These are phyloP conservation scores for Ypsolopha sequella DNA, from an alignment of 2,888 invertebrate species.

Conservation along the genomic window DNA sequence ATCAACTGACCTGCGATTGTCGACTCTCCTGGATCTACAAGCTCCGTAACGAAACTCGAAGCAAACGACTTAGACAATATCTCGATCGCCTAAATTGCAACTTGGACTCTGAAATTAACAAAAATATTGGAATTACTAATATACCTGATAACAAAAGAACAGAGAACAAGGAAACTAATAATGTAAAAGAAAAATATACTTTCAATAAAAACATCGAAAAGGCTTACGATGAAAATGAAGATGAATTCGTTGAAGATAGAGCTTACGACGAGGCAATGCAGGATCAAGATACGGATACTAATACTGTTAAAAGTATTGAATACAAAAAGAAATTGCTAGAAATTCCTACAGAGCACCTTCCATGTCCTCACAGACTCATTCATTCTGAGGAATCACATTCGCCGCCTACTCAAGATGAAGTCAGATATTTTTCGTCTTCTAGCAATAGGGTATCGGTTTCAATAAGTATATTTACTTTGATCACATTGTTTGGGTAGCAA, in stretches of 20 bases:
- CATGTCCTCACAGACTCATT: conserved; percentile 47
- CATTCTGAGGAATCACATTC: conserved; percentile 42
- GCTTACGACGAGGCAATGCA: conserved; percentile 53
- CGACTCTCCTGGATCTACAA: conserved; percentile 84
- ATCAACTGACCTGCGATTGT: conserved; percentile 85
- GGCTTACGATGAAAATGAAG: conserved; percentile 43
- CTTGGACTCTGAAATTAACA: conserved; percentile 58
- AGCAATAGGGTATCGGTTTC: conserved; percentile 9
- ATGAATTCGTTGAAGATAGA: conserved; percentile 37
- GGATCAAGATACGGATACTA: conserved; percentile 42
- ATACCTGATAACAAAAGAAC: too few relatives aligned
- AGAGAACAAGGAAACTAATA: conserved; percentile 25
- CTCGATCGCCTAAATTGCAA: conserved; percentile 79
- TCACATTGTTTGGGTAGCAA: background rate
- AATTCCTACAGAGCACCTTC: conserved; percentile 46
- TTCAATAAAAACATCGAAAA: conserved; percentile 22
- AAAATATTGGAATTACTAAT: conserved; percentile 11
- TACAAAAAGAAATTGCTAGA: conserved; percentile 46
- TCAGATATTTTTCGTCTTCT: conserved; percentile 52
- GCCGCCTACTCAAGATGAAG: conserved; percentile 59
- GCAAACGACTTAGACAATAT: conserved; percentile 73
- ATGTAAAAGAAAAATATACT: conserved; percentile 19
- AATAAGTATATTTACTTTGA: background rate
- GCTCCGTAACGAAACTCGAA: conserved; percentile 80
- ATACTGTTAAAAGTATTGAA: conserved; percentile 34